A percentile compares a stretch with the other conserved stretches of the same genome.
phyloP scores from a whole-genome alignment of 2,888 invertebrate genomes.

The Andrena bicolor region DNA sequence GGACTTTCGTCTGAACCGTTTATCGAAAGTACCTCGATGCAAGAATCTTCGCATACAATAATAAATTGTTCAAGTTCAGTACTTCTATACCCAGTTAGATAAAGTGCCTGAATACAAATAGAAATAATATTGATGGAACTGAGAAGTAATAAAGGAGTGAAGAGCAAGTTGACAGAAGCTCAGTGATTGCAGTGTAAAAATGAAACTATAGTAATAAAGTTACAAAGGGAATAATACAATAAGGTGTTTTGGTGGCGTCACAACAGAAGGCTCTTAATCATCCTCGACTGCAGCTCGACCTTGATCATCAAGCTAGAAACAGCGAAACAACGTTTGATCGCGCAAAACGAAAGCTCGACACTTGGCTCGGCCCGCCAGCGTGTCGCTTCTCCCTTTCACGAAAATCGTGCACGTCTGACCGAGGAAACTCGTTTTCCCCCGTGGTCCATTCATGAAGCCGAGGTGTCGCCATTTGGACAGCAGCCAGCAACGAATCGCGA shows the following conservation, averaged over 20 bases:
- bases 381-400: conserved; percentile 28
- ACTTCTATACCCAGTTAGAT: too few species aligned
- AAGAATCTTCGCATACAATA: too few species aligned
- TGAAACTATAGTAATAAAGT: not conserved
- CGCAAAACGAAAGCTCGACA: conserved; percentile 5
- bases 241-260: not conserved
- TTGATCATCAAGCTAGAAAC: conserved; percentile 20
- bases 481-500: conserved; percentile 80
- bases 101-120: too few species aligned
- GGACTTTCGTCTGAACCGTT: not conserved
- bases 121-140: too few species aligned
- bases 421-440: conserved; percentile 35
- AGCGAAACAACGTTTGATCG: not conserved
- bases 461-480: conserved; percentile 75
- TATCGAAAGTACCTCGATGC: too few species aligned
- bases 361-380: conserved; percentile 47
- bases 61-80: too few species aligned
- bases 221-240: not conserved
- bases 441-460: conserved; percentile 78
- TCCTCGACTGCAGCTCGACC: conserved; percentile 19
- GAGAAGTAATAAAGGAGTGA: too few species aligned
- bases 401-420: conserved; percentile 26
- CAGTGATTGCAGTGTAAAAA: too few species aligned
- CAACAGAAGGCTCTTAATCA: not conserved
- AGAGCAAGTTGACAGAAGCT: too few species aligned